Percentiles rank a stretch among this genome's conserved stretches.
Evolutionary conservation across 2,888 invertebrate genomes (phyloP).

Genomic region (Sepiola atlantica): DNA sequence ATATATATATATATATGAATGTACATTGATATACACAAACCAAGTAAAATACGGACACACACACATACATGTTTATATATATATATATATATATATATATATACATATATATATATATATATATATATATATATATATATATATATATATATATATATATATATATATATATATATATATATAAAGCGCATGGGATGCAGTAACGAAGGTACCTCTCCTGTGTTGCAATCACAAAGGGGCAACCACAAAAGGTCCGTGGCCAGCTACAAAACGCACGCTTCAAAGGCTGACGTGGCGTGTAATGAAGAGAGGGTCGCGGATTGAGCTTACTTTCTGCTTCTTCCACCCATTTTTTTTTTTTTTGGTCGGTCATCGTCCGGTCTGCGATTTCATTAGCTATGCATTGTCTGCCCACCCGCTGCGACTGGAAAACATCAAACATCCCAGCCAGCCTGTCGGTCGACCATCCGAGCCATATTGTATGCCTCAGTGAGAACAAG

Average conservation of each 20-base stretch:
- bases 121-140: background rate
- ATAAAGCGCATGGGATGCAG: background rate
- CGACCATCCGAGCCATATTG: conserved; percentile 32
- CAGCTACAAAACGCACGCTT: background rate
- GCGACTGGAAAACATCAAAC: conserved; percentile 20
- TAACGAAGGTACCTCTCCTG: conserved; percentile 32
- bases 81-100: background rate
- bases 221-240: conserved; percentile 32
- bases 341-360: background rate
- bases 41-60: too few relatives aligned
- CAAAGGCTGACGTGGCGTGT: background rate
- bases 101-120: background rate
- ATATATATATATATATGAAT: too few relatives aligned
- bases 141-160: background rate
- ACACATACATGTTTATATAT: background rate
- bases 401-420: conserved; percentile 1
- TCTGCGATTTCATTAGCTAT: conserved; percentile 13
- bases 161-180: background rate
- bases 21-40: too few relatives aligned
- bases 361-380: conserved; percentile 32
- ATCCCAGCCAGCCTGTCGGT: conserved; percentile 21
- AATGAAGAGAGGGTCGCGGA: conserved; percentile 2
- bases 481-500: conserved; percentile 32
- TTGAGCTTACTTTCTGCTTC: background rate
- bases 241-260: background rate